These are phyloP conservation scores for Cerastoderma edule DNA, from an alignment of 2,888 invertebrate species.

Conservation along the genomic window DNA sequence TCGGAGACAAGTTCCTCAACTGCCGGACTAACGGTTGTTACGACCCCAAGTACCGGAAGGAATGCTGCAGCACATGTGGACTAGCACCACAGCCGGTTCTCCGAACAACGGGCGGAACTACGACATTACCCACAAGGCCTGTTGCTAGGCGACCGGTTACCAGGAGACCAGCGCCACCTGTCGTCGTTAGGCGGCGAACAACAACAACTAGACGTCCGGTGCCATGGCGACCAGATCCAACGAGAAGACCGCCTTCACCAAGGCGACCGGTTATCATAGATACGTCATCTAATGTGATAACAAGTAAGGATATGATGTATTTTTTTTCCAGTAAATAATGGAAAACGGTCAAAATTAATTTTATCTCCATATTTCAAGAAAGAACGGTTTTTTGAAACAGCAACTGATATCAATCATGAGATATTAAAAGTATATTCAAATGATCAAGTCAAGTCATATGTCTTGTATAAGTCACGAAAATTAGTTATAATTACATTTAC, in stretches of 20 bases:
- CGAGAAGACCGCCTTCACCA: neutral
- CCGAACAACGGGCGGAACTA: conserved; percentile 18
- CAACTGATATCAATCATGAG: no score
- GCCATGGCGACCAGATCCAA: conserved; percentile 1
- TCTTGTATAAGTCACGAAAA: no score
- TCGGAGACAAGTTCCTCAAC: conserved; percentile 55
- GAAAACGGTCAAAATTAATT: neutral
- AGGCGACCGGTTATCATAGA: neutral
- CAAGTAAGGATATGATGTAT: conserved; percentile 8
- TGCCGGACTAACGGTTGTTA: conserved; percentile 45
- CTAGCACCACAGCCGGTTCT: conserved; percentile 55
- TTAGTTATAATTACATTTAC: no score
- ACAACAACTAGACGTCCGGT: conserved; percentile 3
- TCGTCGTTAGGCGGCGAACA: neutral
- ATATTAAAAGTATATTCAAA: no score
- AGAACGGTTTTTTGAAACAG: no score
- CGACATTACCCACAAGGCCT: neutral
- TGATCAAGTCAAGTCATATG: no score
- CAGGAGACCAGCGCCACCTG: neutral
- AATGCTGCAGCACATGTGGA: conserved; percentile 66
- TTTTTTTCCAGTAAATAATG: neutral
- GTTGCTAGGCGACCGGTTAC: neutral
- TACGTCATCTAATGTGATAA: neutral
- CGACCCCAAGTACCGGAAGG: conserved; percentile 44
- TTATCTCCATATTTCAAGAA: no score